Conservation (phyloP, 1,140 invertebrate species). For the Manduca sexta region DNA sequence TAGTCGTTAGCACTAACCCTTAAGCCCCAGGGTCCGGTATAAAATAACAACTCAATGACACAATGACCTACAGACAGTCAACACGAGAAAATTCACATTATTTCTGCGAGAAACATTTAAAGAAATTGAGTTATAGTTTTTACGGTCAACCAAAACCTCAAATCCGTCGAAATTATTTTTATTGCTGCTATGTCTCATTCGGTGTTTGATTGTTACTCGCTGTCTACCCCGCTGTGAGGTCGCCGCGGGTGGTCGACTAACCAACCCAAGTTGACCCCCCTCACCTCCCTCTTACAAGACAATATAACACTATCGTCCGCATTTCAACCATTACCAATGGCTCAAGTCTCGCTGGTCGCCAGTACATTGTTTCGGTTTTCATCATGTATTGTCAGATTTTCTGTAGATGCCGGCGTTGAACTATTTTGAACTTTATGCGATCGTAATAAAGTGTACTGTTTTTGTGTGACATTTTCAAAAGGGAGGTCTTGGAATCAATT, state of each 20-base stretch:
- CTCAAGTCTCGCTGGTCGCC: constrained; percentile 1
- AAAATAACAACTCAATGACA: no score
- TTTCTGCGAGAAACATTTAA: no score
- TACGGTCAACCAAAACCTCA: neutral
- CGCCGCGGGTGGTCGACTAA: constrained; percentile 8
- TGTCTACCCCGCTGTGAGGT: neutral
- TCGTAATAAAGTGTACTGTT: neutral
- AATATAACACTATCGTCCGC: neutral
- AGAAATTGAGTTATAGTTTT: no score
- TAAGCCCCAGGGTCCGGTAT: no score
- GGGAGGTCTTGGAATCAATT: no score
- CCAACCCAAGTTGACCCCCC: constrained; percentile 1
- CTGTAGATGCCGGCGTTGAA: neutral
- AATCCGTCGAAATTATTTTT: neutral
- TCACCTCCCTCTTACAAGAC: neutral
- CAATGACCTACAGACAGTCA: no score
- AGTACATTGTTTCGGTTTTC: constrained; percentile 11
- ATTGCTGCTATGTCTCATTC: neutral
- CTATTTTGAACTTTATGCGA: neutral
- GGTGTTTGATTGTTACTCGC: neutral
- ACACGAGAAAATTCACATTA: no score
- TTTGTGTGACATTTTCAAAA: no score
- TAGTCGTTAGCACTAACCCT: no score
- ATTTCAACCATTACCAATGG: neutral
- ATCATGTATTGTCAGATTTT: constrained; percentile 12